phyloP scores from a whole-genome alignment of 2,113 vertebrate genomes.

The Sorex fumeus region DNA sequence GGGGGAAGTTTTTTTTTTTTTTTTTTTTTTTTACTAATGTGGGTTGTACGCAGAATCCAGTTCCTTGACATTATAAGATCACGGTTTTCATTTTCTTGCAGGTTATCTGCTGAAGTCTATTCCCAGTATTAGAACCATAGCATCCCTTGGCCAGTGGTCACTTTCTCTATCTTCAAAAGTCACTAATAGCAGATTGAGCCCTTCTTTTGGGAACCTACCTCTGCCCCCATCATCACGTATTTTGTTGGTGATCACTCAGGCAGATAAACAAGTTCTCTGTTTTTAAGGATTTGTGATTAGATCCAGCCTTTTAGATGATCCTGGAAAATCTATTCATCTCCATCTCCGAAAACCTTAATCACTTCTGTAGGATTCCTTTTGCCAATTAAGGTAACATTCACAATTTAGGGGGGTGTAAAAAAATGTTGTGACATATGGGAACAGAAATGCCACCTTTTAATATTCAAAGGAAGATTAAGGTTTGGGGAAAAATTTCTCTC shows the following conservation, averaged over 20 bases:
- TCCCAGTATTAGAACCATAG: background rate
- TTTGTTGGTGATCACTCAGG: background rate
- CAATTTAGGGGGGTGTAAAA: background rate
- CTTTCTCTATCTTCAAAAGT: slow-evolving; percentile 44
- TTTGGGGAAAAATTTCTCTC: background rate
- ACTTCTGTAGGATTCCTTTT: background rate
- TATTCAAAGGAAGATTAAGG: slow-evolving; percentile 49
- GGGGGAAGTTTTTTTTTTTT: background rate
- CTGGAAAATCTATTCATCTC: background rate
- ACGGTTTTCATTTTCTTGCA: background rate
- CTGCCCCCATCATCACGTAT: background rate
- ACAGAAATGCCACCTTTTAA: slow-evolving; percentile 31
- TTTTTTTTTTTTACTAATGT: background rate
- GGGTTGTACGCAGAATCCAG: background rate
- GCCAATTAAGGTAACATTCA: background rate
- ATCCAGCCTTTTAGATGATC: background rate
- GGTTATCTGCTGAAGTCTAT: background rate
- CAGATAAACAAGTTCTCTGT: background rate
- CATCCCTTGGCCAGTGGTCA: background rate
- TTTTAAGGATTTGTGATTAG: slow-evolving; percentile 23
- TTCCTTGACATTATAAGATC: background rate
- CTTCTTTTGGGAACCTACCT: background rate
- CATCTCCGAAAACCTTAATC: background rate
- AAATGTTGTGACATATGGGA: slow-evolving; percentile 13
- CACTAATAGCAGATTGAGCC: background rate